A percentile compares a stretch with the other conserved stretches of the same genome.
These are phyloP conservation scores for Pachydiplax longipennis DNA, from an alignment of 2,888 invertebrate genomes.

Conservation along the genomic window DNA sequence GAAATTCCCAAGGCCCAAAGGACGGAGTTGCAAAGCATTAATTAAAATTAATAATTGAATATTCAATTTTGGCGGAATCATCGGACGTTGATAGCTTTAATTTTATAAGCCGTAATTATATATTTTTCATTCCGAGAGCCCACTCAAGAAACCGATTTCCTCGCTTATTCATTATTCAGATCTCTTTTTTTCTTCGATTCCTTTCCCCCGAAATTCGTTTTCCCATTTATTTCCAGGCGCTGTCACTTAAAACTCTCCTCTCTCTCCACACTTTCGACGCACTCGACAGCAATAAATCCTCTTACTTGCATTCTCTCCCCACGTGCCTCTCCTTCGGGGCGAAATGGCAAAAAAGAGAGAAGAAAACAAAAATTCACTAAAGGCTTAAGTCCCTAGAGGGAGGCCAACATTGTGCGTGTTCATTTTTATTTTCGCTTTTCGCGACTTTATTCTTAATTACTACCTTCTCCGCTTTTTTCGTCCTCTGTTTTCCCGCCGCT, in stretches of 20 bases:
- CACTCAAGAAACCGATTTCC: not conserved
- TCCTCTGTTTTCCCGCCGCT: not conserved
- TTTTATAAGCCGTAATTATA: too few relatives aligned
- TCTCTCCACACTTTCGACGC: not conserved
- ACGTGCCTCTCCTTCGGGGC: not conserved
- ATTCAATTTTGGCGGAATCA: too few relatives aligned
- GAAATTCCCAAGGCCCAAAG: too few relatives aligned
- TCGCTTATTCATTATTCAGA: not conserved
- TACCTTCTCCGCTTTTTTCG: not conserved
- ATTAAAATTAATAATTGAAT: too few relatives aligned
- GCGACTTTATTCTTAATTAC: constrained; percentile 37
- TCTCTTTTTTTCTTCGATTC: not conserved
- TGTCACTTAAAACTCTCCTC: not conserved
- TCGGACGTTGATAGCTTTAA: too few relatives aligned
- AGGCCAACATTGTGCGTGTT: not conserved
- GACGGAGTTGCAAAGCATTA: too few relatives aligned
- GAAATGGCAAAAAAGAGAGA: not conserved
- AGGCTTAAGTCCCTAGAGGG: constrained; percentile 1
- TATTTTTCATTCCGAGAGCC: too few relatives aligned
- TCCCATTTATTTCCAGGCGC: not conserved
- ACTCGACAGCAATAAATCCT: not conserved
- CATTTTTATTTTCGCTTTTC: not conserved
- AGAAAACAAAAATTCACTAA: not conserved
- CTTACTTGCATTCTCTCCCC: not conserved
- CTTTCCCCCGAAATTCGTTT: not conserved